Percentiles rank a stretch among this genome's conserved stretches.
These are phyloP conservation scores for Opisthograptis luteolata DNA, from an alignment of 2,888 invertebrate genomes.

Conservation along the genomic window DNA sequence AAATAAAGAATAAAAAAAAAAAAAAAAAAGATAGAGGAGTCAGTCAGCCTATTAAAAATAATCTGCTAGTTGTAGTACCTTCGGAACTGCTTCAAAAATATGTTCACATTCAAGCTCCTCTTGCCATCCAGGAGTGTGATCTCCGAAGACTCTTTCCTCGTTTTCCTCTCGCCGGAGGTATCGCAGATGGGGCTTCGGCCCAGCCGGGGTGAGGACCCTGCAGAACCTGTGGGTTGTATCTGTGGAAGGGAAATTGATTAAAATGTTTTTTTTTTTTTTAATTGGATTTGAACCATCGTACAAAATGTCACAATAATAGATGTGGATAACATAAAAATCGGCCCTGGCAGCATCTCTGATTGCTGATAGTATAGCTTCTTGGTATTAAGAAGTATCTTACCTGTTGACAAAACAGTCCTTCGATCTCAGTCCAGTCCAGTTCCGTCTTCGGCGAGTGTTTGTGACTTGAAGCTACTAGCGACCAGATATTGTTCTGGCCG, in stretches of 20 bases:
- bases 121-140: constrained; percentile 96
- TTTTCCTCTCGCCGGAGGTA: constrained; percentile 84
- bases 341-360: too few relatives aligned
- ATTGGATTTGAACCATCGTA: too few relatives aligned
- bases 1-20: too few relatives aligned
- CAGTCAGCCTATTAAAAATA: too few relatives aligned
- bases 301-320: too few relatives aligned
- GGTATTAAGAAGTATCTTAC: too few relatives aligned
- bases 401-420: constrained; percentile 97
- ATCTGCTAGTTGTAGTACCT: too few relatives aligned
- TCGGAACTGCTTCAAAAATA: constrained; percentile 98
- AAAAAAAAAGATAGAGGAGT: too few relatives aligned
- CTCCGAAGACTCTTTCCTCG: constrained; percentile 92
- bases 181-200: constrained; percentile 74
- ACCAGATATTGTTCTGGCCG: constrained; percentile 97
- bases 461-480: constrained; percentile 93
- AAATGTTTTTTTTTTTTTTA: too few relatives aligned
- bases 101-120: constrained; percentile 97
- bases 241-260: constrained; percentile 12
- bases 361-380: too few relatives aligned
- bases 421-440: constrained; percentile 97
- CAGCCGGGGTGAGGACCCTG: constrained; percentile 76
- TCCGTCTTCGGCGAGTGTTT: constrained; percentile 92
- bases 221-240: constrained; percentile 76
- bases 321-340: too few relatives aligned